These are phyloP conservation scores for Mustelus asterias DNA, from an alignment of 2,113 vertebrate species.

Conservation along the genomic window DNA sequence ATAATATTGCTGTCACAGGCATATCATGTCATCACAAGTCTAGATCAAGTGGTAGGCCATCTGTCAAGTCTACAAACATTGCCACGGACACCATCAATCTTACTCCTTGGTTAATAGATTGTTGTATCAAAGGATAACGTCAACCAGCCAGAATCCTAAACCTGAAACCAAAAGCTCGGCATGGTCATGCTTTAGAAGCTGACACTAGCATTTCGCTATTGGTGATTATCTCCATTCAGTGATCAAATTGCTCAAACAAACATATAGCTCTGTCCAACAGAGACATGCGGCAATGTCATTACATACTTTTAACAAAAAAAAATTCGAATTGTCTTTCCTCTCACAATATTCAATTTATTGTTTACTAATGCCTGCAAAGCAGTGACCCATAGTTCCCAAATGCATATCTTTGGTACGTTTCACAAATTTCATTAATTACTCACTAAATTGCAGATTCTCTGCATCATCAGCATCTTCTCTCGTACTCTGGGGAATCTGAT, in stretches of 20 bases:
- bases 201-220: not conserved
- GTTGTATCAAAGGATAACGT: not conserved
- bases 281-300: not conserved
- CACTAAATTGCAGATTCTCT: not conserved
- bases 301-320: not conserved
- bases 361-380: not conserved
- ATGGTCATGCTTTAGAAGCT: not conserved
- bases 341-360: not conserved
- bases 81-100: not conserved
- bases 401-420: no score
- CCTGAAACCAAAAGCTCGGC: not conserved
- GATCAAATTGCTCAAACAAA: not conserved
- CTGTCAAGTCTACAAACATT: not conserved
- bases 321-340: not conserved
- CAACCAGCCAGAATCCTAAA: not conserved
- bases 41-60: not conserved
- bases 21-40: not conserved
- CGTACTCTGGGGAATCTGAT: not conserved
- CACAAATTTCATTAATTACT: not conserved
- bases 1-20: not conserved
- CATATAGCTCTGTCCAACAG: not conserved
- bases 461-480: not conserved
- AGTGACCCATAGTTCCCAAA: not conserved
- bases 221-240: not conserved
- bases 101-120: not conserved